Base-by-base conservation (phyloP, 2,797 vertebrate species). In the Girardinus metallicus region DNA sequence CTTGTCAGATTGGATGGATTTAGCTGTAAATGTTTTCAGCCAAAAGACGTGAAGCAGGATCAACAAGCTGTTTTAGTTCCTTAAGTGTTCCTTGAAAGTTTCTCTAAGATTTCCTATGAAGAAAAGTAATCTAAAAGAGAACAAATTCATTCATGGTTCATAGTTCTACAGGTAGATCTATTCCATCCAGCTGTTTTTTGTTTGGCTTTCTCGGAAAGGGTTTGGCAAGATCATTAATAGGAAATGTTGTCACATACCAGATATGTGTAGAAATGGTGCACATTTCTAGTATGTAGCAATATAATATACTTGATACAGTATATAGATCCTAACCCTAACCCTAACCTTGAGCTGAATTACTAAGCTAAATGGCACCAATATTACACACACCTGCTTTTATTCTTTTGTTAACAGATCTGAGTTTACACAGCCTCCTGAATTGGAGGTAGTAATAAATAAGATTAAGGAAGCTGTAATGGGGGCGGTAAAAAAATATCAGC, bases 1-100 rank as follows among this genome's bases (percentile, higher is more conserved):
- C 70, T 55, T 13, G 23, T 74, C 64, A 68, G 36, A 68, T 68
- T 68, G 64, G 36, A 23, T 41, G 34, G 41, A 39, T 74, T 74
- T 55, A 41, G 51, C 39, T 43, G 9, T 39, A 29, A 60, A 43
- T 57, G 55, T 43, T 39, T 34, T 43, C 39, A 60, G 39, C n/a
- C 6, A 44, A 70, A 70, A 43, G 66, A 70, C 39, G 16, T 68
- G 36, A 70, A n/a, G 26, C 1, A 11, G 12, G 39, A 70, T 70
- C 41, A 70, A 13, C 23, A n/a, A 70, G 43, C 5, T 70, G 21
- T 44, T 43, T 57, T 18, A 29, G 36, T 43, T 75, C 53, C 39
- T 29, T 43, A 29, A 29, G 7, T 18, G 26, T 16, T 39, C 16
- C 26, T 16, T 55, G 15, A 73, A 34, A 21, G n/a, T 47, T 41